phyloP scores from a whole-genome alignment of 2,797 vertebrate genomes.

The Eulemur rubriventer region DNA sequence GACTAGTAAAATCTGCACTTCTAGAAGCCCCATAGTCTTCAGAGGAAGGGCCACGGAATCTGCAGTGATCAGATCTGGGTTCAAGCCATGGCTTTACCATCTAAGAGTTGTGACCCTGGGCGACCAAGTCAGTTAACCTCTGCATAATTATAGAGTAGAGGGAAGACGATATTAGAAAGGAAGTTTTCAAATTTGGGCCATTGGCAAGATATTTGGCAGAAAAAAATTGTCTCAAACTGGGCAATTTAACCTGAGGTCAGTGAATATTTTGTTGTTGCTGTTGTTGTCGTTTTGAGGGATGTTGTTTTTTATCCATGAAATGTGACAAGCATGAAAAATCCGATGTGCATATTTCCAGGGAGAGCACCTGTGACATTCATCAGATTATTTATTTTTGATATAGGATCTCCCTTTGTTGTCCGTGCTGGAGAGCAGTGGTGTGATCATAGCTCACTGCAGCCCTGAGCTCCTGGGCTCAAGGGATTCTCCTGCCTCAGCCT shows the following conservation, averaged over 20 bases:
- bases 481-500: too few relatives aligned
- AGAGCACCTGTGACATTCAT: background rate
- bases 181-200: background rate
- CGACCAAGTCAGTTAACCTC: background rate
- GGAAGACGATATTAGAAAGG: background rate
- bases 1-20: background rate
- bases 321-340: background rate
- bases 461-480: too few relatives aligned
- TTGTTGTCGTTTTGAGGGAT: background rate
- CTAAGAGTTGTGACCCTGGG: background rate
- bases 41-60: background rate
- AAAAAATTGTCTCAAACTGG: background rate
- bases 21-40: background rate
- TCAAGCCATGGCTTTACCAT: background rate
- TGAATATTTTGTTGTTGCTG: background rate
- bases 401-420: too few relatives aligned
- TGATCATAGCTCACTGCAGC: too few relatives aligned
- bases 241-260: background rate
- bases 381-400: too few relatives aligned
- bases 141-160: background rate
- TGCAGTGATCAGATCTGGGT: background rate
- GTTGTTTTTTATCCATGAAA: background rate
- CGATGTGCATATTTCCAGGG: background rate
- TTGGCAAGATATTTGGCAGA: background rate
- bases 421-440: too few relatives aligned